Evolutionary conservation across 2,888 invertebrate species (phyloP).

Genomic region (Sarcophaga rosellei): DNA sequence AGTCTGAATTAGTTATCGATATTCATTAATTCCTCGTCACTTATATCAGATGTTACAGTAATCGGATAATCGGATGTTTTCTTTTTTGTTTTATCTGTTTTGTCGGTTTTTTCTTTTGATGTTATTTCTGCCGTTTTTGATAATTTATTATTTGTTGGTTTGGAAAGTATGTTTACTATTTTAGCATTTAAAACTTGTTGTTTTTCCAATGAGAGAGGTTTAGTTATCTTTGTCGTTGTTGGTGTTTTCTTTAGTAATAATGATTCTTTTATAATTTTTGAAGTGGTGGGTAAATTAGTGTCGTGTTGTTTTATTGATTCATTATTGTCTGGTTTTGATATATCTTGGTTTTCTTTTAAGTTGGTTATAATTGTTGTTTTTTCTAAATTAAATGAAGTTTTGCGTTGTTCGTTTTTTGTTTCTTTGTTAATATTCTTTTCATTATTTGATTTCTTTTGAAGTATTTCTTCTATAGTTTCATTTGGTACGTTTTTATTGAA

Average conservation of each 20-base stretch:
- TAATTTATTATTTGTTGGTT: no score
- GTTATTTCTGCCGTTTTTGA: not conserved
- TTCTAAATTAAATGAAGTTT: no score
- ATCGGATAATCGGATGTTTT: not conserved
- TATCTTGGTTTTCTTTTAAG: no score
- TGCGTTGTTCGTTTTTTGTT: not conserved
- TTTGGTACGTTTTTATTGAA: slow-evolving; percentile 17
- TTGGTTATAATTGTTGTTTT: no score
- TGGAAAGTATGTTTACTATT: not conserved
- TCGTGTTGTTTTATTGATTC: not conserved
- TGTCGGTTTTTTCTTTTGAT: not conserved
- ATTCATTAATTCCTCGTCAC: not conserved
- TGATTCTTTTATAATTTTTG: slow-evolving; percentile 3
- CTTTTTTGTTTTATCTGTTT: slow-evolving; percentile 2
- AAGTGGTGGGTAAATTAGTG: not conserved
- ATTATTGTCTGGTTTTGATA: not conserved
- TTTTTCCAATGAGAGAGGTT: not conserved
- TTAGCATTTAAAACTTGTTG: slow-evolving; percentile 4
- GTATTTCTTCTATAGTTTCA: slow-evolving; percentile 21
- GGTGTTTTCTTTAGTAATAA: not conserved
- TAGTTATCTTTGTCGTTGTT: slow-evolving; percentile 4
- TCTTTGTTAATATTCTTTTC: not conserved
- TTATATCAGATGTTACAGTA: not conserved
- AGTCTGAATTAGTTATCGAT: no score
- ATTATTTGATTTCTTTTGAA: slow-evolving; percentile 8